A percentile compares a stretch with the other conserved stretches of the same genome.
Evolutionary conservation across 2,888 invertebrate genomes (phyloP).

Genomic region (Phoronis australis): DNA sequence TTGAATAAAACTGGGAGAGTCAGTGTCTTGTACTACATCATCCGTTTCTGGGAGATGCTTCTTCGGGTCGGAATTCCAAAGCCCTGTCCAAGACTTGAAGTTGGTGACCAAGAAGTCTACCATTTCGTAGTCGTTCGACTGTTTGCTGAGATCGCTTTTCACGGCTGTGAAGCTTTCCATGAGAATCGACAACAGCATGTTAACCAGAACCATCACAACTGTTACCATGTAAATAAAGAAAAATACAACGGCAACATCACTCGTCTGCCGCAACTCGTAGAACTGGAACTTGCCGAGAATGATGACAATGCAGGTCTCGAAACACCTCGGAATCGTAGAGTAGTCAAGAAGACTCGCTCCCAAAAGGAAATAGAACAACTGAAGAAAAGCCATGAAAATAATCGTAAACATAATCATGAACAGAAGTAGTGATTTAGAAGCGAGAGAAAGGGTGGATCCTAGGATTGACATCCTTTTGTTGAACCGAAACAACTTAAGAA

Average conservation of each 20-base stretch:
- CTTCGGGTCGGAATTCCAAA: constrained; percentile 18
- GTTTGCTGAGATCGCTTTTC: constrained; percentile 29
- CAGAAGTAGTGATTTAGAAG: constrained; percentile 35
- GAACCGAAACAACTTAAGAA: constrained; percentile 56
- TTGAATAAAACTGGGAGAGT: constrained; percentile 1
- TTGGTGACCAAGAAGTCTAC: constrained; percentile 36
- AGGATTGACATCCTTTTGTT: constrained; percentile 50
- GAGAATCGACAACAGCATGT: constrained; percentile 49
- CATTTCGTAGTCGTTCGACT: constrained; percentile 47
- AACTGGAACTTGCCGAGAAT: constrained; percentile 52
- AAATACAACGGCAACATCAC: constrained; percentile 15
- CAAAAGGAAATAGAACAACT: constrained; percentile 48
- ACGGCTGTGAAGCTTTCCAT: constrained; percentile 44
- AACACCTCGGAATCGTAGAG: constrained; percentile 24
- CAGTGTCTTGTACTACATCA: constrained; percentile 4
- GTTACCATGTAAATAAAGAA: constrained; percentile 38
- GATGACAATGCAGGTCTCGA: constrained; percentile 47
- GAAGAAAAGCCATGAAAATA: constrained; percentile 49
- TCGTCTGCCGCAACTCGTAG: constrained; percentile 33
- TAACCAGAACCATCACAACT: constrained; percentile 43
- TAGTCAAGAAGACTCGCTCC: constrained; percentile 29
- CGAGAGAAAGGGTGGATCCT: constrained; percentile 38
- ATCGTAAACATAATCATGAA: constrained; percentile 50
- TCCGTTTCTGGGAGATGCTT: constrained; percentile 9
- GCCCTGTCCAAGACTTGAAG: constrained; percentile 34